Evolutionary conservation across 2,797 vertebrate species (phyloP), one percentile per base, ranked within the genome.

Genomic region (Sparidentex hasta): DNA sequence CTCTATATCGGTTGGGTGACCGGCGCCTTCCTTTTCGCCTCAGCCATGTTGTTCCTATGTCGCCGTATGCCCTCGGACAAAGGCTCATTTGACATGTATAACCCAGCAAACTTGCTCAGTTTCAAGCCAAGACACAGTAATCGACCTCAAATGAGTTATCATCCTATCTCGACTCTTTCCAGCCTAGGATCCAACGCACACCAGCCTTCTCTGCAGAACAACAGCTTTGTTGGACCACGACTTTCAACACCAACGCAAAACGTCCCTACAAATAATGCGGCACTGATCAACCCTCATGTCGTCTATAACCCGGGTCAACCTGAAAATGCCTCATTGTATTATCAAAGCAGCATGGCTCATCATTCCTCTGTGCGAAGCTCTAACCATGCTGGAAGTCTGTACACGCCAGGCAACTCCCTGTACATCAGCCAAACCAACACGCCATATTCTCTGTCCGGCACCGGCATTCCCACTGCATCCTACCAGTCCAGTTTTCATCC

Each of bases 1-100:
- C 96, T 99, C 0, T 99, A 96, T 69, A 92, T 99, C 0, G 98
- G 98, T 13, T 99, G 98, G 98, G 92, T 95, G 17, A 96, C 96
- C 0, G 11, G 93, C 0, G 96, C 89, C 0, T 87, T 97, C 46
- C 96, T 98, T n/a, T 92, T 98, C 0, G 73, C 91, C 0, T 97
- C 93, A 0, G 96, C 95, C 0, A 79, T 94, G 57, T 76, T 97
- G 83, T 93, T 97, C 1, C 63, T 97, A 50, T 96, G 95, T 8
- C 94, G 95, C 5, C 93, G 79, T 5, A 83, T 92, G 1, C 56
- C 67, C 16, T 67, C 82, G 17, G 86, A 94, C 14, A 86, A 92
- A 46, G 86, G 57, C 7, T 87, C 88, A 0, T 87, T 89, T 8
- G 85, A 89, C 3, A 0, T 88, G 0, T 88, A 93, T 72, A 83